Conservation (phyloP, 2,113 vertebrate genomes). For the Rhadina sibilatrix region DNA sequence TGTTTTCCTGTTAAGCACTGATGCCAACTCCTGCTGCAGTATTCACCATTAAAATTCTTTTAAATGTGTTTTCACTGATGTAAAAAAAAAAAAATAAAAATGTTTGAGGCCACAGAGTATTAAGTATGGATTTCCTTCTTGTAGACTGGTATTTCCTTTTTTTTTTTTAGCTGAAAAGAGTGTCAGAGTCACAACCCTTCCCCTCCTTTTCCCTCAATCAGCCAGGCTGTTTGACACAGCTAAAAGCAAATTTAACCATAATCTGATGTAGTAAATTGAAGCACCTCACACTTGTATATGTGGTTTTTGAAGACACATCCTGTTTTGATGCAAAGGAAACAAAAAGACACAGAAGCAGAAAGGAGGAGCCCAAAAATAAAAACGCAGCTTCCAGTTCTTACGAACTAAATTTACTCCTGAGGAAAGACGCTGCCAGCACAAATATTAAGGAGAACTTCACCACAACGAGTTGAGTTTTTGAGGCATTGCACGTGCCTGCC, state of each 20-base stretch:
- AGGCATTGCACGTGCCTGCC: neutral
- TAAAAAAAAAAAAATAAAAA: neutral
- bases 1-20: neutral
- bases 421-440: rapidly evolving
- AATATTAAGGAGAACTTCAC: neutral
- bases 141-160: neutral
- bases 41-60: neutral
- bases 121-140: neutral
- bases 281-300: neutral
- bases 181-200: neutral
- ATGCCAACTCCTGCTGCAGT: neutral
- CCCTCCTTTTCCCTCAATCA: neutral
- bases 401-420: neutral
- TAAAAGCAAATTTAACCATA: neutral
- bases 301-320: neutral
- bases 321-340: neutral
- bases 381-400: rapidly evolving
- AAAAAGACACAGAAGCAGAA: rapidly evolving
- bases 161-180: neutral
- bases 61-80: neutral
- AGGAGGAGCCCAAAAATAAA: neutral
- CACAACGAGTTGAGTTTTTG: neutral
- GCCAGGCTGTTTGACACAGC: neutral
- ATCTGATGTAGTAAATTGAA: neutral
- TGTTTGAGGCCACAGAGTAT: neutral